A percentile compares a stretch with the other conserved stretches of the same genome.
Conservation (phyloP, 2,888 invertebrate species). For the Hesperia comma region DNA sequence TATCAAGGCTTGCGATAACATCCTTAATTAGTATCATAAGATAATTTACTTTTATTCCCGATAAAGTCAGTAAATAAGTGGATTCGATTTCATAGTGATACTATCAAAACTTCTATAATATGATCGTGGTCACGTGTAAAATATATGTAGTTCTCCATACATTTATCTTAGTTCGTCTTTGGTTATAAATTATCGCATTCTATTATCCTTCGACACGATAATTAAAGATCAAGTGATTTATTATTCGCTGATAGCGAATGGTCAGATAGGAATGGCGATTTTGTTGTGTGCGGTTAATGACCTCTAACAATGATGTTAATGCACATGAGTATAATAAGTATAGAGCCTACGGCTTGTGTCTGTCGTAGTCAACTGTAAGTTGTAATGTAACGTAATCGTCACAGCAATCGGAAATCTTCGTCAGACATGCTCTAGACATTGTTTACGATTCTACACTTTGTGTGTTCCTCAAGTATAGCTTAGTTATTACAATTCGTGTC, state of each 20-base stretch:
- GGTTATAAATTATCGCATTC: slow-evolving; percentile 34
- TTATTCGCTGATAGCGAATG: slow-evolving; percentile 27
- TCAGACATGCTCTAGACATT: background rate
- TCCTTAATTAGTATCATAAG: too few species aligned
- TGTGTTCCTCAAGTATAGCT: too few species aligned
- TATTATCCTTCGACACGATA: slow-evolving; percentile 35
- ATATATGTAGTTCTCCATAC: slow-evolving; percentile 10
- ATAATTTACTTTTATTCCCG: too few species aligned
- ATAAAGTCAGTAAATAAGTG: too few species aligned
- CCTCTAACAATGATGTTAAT: slow-evolving; percentile 11
- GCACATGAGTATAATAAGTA: background rate
- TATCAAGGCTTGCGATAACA: too few species aligned
- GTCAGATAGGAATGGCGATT: slow-evolving; percentile 26
- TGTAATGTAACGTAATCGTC: background rate
- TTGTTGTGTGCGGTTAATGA: slow-evolving; percentile 25
- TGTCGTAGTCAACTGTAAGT: background rate
- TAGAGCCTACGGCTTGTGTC: background rate
- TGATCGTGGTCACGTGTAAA: background rate
- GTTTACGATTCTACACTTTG: too few species aligned
- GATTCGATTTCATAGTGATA: too few species aligned
- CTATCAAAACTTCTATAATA: too few species aligned
- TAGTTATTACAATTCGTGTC: too few species aligned
- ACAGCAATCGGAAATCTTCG: background rate
- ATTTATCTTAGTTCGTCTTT: slow-evolving; percentile 32
- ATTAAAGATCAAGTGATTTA: slow-evolving; percentile 32